Base-by-base conservation (phyloP, 1,140 invertebrate genomes). In the Pseudomyrmex sp. region DNA sequence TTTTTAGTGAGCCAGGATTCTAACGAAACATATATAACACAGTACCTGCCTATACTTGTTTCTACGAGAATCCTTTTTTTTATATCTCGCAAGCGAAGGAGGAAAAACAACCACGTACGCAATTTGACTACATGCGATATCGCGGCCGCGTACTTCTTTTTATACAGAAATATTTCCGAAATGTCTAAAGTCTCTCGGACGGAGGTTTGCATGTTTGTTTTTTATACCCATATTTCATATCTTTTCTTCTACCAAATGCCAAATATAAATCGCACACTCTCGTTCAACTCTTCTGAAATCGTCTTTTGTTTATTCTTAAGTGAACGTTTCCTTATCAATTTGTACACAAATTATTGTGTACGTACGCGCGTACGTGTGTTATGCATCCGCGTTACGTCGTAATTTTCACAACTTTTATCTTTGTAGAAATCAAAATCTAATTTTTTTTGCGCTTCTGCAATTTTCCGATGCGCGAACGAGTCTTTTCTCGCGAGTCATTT, bases 31-130 rank as follows among this genome's bases (percentile, higher is more conserved):
- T 84, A 88, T 82, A 89, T 89, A 89, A 89, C 66, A 89, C 72
- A 86, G 82, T 89, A 89, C 88, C 88, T 89, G 88, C 69, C 87
- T 89, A 89, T 82, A 85, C 59, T 88, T 83, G 79, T 88, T 88
- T 85, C 75, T 83, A 79, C 20, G 13, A 88, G 54, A 85, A 61
- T 63, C 62, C 12, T 75, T 89, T 83, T 44, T 77, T 85, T 83
- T 85, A 52, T 79, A 88, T 56, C 56, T 85, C 62, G 61, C 77
- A 73, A 35, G 35, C 5, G 26, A 23, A 26, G 63, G 73, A 58
- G 20, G 20, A 35, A 13, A 58, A 54, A 69, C 68, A 69, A 82
- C 20, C 46, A 7, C 35, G 35, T 80, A 48, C 44, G 66, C 76
- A 59, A 44, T 70, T 54, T 69, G 5, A 44, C n/a, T 66, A 66